Evolutionary conservation across 2,797 vertebrate species (phyloP).

Genomic region (Myiothlypis chrysogaster): DNA sequence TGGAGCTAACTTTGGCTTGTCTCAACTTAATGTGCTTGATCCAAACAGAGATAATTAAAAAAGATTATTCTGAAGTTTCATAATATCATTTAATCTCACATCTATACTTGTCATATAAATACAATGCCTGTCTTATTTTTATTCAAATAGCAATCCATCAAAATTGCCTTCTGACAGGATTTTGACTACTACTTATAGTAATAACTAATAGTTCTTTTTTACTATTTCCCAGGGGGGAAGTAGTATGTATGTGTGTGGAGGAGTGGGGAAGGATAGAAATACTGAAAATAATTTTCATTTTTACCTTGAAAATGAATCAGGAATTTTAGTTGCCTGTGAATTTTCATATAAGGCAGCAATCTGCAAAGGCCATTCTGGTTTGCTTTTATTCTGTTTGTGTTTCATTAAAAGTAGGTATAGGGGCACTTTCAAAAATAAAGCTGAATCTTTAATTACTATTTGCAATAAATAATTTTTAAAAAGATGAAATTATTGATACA

Average conservation of each 20-base stretch:
- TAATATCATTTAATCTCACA: slow-evolving; percentile 1
- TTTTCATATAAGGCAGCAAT: background rate
- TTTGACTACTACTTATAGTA: slow-evolving; percentile 21
- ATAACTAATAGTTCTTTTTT: slow-evolving; percentile 19
- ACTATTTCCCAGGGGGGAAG: background rate
- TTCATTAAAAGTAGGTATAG: background rate
- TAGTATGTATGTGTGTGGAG: background rate
- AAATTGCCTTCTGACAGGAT: slow-evolving; percentile 43
- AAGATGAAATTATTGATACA: slow-evolving; percentile 1
- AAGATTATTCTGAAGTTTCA: background rate
- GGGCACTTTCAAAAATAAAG: background rate
- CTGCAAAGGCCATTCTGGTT: background rate
- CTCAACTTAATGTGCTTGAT: slow-evolving; percentile 35
- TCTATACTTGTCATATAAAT: slow-evolving; percentile 26
- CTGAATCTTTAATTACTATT: background rate
- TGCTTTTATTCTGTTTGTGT: background rate
- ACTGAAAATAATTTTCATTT: background rate
- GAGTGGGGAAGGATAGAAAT: background rate
- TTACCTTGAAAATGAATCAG: background rate
- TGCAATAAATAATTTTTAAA: background rate
- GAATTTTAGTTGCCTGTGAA: background rate
- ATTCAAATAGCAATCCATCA: slow-evolving; percentile 47
- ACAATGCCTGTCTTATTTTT: slow-evolving; percentile 41
- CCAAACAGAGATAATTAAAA: slow-evolving; percentile 11
- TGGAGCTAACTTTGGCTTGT: slow-evolving; percentile 37